Evolutionary conservation across 2,797 vertebrate genomes (phyloP).

Genomic region (Gambusia yucatana): DNA sequence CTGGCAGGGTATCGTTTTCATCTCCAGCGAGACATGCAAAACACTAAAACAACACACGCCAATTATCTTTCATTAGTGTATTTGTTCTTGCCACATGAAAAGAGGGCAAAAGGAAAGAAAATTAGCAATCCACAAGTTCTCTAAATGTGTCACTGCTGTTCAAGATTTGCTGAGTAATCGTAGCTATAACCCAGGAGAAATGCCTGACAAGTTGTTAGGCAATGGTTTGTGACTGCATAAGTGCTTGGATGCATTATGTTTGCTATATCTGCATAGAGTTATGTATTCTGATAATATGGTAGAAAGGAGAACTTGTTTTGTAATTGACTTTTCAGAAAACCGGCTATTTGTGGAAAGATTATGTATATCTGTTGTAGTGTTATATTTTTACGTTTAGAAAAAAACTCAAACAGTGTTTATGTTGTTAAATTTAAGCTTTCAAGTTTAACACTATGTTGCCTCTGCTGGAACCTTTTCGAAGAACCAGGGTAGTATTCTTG

Average conservation of each 20-base stretch:
- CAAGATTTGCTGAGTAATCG: conserved; percentile 41
- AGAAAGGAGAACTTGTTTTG: neutral
- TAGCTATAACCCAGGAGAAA: conserved; percentile 34
- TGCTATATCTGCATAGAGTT: conserved; percentile 3
- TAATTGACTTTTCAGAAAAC: neutral
- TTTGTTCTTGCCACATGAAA: conserved; percentile 67
- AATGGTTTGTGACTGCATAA: conserved; percentile 26
- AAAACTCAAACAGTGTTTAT: neutral
- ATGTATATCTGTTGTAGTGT: neutral
- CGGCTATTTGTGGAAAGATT: neutral
- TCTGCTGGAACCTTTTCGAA: neutral
- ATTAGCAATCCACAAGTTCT: conserved; percentile 20
- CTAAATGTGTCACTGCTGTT: conserved; percentile 44
- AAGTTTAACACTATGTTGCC: neutral
- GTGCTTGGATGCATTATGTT: conserved; percentile 7
- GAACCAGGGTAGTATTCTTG: neutral
- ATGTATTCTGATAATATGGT: neutral
- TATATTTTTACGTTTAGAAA: neutral
- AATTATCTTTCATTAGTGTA: conserved; percentile 70
- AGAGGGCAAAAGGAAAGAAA: conserved; percentile 48
- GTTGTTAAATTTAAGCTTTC: neutral
- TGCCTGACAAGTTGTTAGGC: conserved; percentile 36
- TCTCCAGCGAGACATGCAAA: conserved; percentile 54
- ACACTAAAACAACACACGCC: conserved; percentile 63
- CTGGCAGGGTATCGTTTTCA: conserved; percentile 49